These are phyloP conservation scores for Xanthia icteritia DNA, from an alignment of 2,888 invertebrate genomes.

Conservation along the genomic window DNA sequence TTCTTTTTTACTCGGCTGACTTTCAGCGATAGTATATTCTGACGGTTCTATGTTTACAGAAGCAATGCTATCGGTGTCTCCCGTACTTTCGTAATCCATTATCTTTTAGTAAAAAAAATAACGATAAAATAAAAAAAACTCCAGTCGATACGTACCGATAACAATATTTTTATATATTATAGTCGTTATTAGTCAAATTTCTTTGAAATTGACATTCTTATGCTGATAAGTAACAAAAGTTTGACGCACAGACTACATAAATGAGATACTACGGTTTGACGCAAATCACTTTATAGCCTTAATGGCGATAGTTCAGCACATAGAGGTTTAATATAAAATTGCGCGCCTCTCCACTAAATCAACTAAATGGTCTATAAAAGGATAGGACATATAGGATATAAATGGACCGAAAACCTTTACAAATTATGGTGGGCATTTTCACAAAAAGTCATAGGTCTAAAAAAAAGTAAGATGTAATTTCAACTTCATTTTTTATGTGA, in stretches of 20 bases:
- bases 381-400: too few relatives aligned
- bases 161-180: background rate
- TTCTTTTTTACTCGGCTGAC: constrained; percentile 44
- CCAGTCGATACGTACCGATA: background rate
- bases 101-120: background rate
- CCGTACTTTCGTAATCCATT: constrained; percentile 16
- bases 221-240: background rate
- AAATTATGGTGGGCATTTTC: too few relatives aligned
- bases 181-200: background rate
- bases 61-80: background rate
- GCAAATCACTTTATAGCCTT: background rate
- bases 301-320: background rate
- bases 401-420: too few relatives aligned
- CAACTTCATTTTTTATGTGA: too few relatives aligned
- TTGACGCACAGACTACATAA: too few relatives aligned
- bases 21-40: constrained; percentile 14
- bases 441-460: too few relatives aligned
- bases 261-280: too few relatives aligned
- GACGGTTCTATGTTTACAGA: constrained; percentile 12
- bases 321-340: background rate
- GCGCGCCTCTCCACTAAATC: background rate
- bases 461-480: too few relatives aligned
- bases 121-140: background rate
- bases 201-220: background rate
- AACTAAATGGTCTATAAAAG: background rate